Base-by-base conservation (phyloP, 2,797 vertebrate species). In the Cryptoprocta ferox region DNA sequence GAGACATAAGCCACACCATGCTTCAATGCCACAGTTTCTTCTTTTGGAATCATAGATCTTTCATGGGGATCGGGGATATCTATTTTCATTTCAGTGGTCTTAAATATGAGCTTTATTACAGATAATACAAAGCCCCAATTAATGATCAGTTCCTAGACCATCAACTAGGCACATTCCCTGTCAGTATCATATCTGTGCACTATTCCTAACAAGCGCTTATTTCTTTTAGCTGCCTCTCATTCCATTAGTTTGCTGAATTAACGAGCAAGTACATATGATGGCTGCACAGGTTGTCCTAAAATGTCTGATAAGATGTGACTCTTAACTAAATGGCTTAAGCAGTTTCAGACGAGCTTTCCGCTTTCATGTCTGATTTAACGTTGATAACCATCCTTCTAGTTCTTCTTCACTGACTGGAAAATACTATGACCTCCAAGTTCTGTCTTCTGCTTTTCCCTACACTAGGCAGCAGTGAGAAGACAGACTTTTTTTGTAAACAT, bases 41-140 rank as follows among this genome's bases (percentile, higher is more conserved):
- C 37, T 35, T 61, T 68, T 45, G 59, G 84, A 82, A 75, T 48
- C 48, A 68, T 48, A 53, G 30, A 37, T 48, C 24, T 63, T 75
- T 81, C 26, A 75, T 1, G n/a, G 30, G 61, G 59, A 32, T 30
- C 28, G 45, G 39, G n/a, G 15, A 12, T 37, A 59, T 68, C 76
- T 68, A 59, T 73, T 88, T 88, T 50, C 37, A 68, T 81, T 53
- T 75, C 24, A 59, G 45, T 26, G 14, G 26, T 75, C 37, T 88
- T 59, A 92, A 76, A 50, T 88, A 65, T 30, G 37, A 78, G 50
- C 75, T 94, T 83, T 76, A 91, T 88, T 78, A 48, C 9, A 88
- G 42, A 28, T 92, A 76, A 76, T 73, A 66, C 75, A 88, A 75
- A 45, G 5, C 13, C 8, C 42, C 35, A 78, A 63, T 78, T 71